Conservation (phyloP, 2,888 invertebrate genomes). For the Trachelus tabidus region DNA sequence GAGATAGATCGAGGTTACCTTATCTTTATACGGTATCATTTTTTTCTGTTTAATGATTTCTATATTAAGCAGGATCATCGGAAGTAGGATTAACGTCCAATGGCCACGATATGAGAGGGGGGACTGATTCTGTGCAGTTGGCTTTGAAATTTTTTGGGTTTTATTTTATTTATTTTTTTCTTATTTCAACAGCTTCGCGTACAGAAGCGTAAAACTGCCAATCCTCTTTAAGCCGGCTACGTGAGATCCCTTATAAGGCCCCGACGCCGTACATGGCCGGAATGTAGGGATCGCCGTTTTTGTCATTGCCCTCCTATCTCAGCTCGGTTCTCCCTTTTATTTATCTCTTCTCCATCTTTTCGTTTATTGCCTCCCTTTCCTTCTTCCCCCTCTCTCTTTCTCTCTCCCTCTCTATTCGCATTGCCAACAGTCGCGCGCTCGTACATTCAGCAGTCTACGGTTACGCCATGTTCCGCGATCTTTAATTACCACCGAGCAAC, state of each 20-base stretch:
- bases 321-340: conserved; percentile 21
- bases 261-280: conserved; percentile 58
- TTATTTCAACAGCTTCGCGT: conserved; percentile 20
- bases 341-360: conserved; percentile 20
- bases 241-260: conserved; percentile 59
- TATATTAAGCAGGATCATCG: too few species aligned
- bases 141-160: too few species aligned
- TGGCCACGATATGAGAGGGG: too few species aligned
- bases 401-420: conserved; percentile 10
- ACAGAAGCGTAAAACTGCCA: conserved; percentile 49
- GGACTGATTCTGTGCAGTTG: too few species aligned
- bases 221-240: conserved; percentile 22
- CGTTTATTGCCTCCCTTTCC: neutral
- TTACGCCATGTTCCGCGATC: conserved; percentile 17
- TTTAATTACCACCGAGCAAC: conserved; percentile 25
- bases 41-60: too few species aligned
- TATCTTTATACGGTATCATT: too few species aligned
- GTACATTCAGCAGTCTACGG: neutral
- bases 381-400: conserved; percentile 9
- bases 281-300: conserved; percentile 64
- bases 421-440: neutral
- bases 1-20: too few species aligned
- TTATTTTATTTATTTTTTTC: too few species aligned
- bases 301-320: conserved; percentile 46
- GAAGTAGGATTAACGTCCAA: too few species aligned